Evolutionary conservation across 1,140 invertebrate genomes (phyloP), one percentile per base, ranked within the genome.

Genomic region (Varroa destructor): DNA sequence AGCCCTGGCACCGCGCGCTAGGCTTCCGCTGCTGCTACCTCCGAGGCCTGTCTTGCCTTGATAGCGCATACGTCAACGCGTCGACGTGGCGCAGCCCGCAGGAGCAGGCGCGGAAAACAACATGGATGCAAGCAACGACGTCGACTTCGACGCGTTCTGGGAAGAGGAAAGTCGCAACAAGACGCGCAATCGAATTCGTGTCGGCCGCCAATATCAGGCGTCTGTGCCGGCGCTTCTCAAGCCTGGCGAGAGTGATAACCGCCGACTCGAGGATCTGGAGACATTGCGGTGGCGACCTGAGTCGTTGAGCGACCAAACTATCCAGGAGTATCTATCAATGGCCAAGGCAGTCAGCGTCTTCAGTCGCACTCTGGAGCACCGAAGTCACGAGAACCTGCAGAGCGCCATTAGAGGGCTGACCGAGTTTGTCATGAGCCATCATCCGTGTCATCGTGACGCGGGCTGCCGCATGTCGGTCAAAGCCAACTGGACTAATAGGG

Each of bases 121-220:
- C 40, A 67, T 67, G 61, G 61, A 67, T 37, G 40, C 61, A 37
- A 67, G 46, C 8, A 67, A 67, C 61, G 61, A 67, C 36, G 61
- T 67, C 14, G 61, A 67, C 37, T 77, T 77, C 73, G 77, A 77
- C 75, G 75, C 77, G 36, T 77, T 75, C 73, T 77, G 77, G 77
- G 76, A 76, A 46, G 74, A 77, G 73, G 76, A 77, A 71, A 74
- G 76, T n/a, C 74, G 75, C 40, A 77, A 77, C 72, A 75, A 76
- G 72, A 74, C 76, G 72, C 74, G 77, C 70, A 77, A 77, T 74
- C 72, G 77, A 71, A 77, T 77, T 70, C 74, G 77, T 67, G 77
- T 77, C 73, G 77, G 77, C n/a, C 73, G 77, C 6, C 77, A 77
- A 46, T 77, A 77, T 72, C 77, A 77, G 56, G 77, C 77, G n/a